Conservation (phyloP, 2,113 vertebrate genomes). For the Mobula birostris region DNA sequence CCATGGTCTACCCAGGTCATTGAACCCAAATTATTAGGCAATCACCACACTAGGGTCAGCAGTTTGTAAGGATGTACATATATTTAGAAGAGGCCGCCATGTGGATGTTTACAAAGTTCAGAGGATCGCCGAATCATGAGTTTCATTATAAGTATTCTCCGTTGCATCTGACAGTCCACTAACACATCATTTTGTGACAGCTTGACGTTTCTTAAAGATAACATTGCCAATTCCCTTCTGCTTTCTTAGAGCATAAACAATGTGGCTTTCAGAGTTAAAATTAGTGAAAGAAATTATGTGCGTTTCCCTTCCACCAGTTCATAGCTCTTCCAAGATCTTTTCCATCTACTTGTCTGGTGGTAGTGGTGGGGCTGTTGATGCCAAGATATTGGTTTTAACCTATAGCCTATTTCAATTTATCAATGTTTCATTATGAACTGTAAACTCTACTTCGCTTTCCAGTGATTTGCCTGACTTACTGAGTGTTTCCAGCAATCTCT, state of each 20-base stretch:
- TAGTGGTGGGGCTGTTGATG: too few relatives aligned
- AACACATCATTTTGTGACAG: neutral
- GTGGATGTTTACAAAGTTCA: conserved; percentile 1
- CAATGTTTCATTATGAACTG: too few relatives aligned
- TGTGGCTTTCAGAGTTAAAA: neutral
- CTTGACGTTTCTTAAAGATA: neutral
- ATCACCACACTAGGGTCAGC: neutral
- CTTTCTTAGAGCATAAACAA: neutral
- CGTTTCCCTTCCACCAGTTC: too few relatives aligned
- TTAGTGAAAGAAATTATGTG: neutral
- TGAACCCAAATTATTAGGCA: conserved; percentile 17
- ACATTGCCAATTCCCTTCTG: neutral
- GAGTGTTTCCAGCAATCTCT: too few relatives aligned
- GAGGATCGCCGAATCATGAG: neutral
- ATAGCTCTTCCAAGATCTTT: too few relatives aligned
- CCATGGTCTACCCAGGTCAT: neutral
- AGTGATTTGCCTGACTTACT: too few relatives aligned
- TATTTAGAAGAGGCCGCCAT: neutral
- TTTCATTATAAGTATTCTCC: conserved; percentile 16
- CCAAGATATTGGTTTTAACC: too few relatives aligned
- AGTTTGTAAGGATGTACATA: neutral
- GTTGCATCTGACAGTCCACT: neutral
- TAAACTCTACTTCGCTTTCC: too few relatives aligned
- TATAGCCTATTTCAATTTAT: too few relatives aligned
- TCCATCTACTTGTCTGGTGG: too few relatives aligned